Evolutionary conservation across 2,113 vertebrate species (phyloP).

Genomic region (Pygoscelis antarcticus): DNA sequence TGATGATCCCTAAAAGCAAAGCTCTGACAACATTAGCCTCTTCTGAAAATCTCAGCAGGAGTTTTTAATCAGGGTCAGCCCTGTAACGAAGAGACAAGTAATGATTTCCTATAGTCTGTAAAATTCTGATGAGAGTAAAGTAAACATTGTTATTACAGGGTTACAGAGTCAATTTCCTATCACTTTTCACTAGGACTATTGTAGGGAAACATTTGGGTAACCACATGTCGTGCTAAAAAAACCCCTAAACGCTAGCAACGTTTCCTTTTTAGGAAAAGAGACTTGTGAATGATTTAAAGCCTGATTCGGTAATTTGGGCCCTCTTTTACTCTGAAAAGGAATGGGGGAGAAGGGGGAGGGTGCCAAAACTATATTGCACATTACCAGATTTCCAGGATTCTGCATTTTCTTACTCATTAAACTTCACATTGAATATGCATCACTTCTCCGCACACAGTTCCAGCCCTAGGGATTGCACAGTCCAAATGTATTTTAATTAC

Average conservation of each 20-base stretch:
- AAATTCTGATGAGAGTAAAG: constrained; percentile 42
- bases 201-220: constrained; percentile 35
- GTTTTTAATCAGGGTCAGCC: constrained; percentile 36
- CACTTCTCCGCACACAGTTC: not conserved
- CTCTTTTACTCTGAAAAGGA: constrained; percentile 1
- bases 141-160: constrained; percentile 44
- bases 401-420: constrained; percentile 40
- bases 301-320: constrained; percentile 10
- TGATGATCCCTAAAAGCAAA: not conserved
- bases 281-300: constrained; percentile 50
- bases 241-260: not conserved
- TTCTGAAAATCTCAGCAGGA: constrained; percentile 27
- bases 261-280: constrained; percentile 53
- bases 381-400: constrained; percentile 57
- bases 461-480: constrained; percentile 21
- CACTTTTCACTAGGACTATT: constrained; percentile 48
- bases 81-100: not conserved
- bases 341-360: not conserved
- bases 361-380: not conserved
- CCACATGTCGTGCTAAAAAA: constrained; percentile 51
- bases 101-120: constrained; percentile 48
- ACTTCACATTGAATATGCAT: constrained; percentile 56
- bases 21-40: not conserved
- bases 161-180: constrained; percentile 61
- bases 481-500: constrained; percentile 59